Evolutionary conservation across 1,140 invertebrate genomes (phyloP).

Genomic region (Helicoverpa armigera): DNA sequence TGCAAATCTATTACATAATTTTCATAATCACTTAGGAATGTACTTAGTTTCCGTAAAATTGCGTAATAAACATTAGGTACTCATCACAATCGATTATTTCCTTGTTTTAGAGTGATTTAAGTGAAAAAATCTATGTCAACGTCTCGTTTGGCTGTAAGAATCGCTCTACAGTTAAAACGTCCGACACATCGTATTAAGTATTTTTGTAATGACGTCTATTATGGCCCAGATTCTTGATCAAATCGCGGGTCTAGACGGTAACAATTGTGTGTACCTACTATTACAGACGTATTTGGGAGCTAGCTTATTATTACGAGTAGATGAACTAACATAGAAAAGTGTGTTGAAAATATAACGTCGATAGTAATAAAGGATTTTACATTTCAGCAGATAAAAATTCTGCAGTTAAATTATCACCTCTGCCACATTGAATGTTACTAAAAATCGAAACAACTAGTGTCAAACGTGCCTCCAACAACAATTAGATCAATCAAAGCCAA

Average conservation of each 20-base stretch:
- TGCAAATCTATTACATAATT: background rate
- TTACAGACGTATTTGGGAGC: background rate
- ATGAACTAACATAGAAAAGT: background rate
- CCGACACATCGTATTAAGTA: constrained; percentile 13
- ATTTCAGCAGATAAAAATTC: too few species aligned
- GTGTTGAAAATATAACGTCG: background rate
- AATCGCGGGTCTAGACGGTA: constrained; percentile 15
- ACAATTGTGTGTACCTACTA: background rate
- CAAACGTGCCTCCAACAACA: background rate
- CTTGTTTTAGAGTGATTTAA: background rate
- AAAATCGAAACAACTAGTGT: background rate
- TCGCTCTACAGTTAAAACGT: constrained; percentile 23
- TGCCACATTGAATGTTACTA: background rate
- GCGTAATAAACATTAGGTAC: background rate
- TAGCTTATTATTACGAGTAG: background rate
- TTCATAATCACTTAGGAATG: background rate
- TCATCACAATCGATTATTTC: constrained; percentile 23
- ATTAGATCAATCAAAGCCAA: constrained; percentile 17
- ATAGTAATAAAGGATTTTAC: too few species aligned
- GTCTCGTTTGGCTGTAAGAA: background rate
- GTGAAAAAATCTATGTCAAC: constrained; percentile 26
- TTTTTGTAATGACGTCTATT: constrained; percentile 6
- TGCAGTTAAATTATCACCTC: background rate
- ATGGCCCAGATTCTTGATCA: constrained; percentile 19
- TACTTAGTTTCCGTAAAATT: background rate